Conservation (phyloP, 2,113 vertebrate species). For the Heloderma charlesbogerti region DNA sequence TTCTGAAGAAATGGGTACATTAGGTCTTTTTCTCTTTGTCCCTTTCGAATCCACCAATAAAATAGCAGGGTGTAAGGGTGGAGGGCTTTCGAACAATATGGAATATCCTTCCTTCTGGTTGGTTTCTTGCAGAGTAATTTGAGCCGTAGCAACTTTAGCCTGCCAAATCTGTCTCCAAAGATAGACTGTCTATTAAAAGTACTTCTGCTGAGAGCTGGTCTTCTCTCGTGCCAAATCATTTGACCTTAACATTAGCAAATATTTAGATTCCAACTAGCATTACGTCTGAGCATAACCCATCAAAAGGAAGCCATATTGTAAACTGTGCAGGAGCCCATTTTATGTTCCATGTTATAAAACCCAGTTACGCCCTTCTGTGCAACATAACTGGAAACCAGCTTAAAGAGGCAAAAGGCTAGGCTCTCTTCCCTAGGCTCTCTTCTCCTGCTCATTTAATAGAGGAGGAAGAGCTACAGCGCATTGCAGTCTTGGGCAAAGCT, state of each 20-base stretch:
- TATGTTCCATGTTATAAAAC: neutral
- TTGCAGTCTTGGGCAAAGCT: neutral
- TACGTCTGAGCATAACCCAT: neutral
- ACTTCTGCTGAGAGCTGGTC: fast-evolving
- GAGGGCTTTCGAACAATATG: neutral
- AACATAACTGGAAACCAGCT: neutral
- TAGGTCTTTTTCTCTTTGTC: fast-evolving
- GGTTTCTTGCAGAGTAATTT: slow-evolving; percentile 22
- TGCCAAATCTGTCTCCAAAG: slow-evolving; percentile 2
- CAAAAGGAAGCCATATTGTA: neutral
- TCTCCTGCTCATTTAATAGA: neutral
- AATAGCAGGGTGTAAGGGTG: neutral
- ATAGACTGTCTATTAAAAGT: slow-evolving; percentile 29
- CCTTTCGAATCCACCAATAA: neutral
- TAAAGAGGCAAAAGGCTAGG: neutral
- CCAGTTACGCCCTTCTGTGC: neutral
- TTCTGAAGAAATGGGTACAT: neutral
- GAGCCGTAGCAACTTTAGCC: fast-evolving
- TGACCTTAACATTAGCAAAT: slow-evolving; percentile 10
- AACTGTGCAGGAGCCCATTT: neutral
- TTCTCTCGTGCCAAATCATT: slow-evolving; percentile 25
- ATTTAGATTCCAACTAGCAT: slow-evolving; percentile 1
- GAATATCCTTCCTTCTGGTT: fast-evolving
- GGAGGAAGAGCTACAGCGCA: too few species aligned
- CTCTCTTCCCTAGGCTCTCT: neutral